Percentiles rank a stretch among this genome's conserved stretches.
These are phyloP conservation scores for Pterois miles DNA, from an alignment of 2,797 vertebrate genomes.

Conservation along the genomic window DNA sequence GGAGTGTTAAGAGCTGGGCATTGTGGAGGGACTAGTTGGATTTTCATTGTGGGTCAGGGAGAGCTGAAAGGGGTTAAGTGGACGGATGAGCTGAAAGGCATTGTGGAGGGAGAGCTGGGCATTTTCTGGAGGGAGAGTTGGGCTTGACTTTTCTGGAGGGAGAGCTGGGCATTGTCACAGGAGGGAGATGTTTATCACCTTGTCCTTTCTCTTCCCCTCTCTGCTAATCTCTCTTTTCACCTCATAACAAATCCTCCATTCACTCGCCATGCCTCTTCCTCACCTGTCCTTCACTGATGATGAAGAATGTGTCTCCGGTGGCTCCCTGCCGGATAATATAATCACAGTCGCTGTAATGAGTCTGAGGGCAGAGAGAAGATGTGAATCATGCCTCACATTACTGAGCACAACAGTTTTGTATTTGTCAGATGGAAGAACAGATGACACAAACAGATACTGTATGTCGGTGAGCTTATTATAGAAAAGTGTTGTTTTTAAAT, in stretches of 20 bases:
- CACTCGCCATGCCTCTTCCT: constrained; percentile 39
- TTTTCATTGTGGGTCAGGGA: too few species aligned
- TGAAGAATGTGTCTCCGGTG: constrained; percentile 85
- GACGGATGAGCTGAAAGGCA: too few species aligned
- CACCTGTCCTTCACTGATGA: constrained; percentile 85
- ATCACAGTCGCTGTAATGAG: constrained; percentile 78
- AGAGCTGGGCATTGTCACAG: too few species aligned
- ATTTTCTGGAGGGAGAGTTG: too few species aligned
- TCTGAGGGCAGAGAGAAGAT: constrained; percentile 54
- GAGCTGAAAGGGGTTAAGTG: too few species aligned
- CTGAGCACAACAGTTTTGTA: too few species aligned
- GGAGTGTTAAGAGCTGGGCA: too few species aligned
- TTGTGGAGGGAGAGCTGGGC: too few species aligned
- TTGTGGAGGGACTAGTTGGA: too few species aligned
- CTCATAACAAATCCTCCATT: background rate
- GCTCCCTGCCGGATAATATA: constrained; percentile 84
- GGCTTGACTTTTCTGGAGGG: too few species aligned
- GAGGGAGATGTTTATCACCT: too few species aligned
- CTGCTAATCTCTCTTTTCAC: background rate
- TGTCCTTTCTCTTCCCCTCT: background rate
- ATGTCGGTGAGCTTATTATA: background rate
- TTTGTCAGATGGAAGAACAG: constrained; percentile 6
- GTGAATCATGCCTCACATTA: background rate
- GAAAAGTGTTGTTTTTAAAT: background rate
- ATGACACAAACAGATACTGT: background rate